These are phyloP conservation scores for Saccopteryx leptura DNA, from an alignment of 2,113 vertebrate species.

Conservation along the genomic window DNA sequence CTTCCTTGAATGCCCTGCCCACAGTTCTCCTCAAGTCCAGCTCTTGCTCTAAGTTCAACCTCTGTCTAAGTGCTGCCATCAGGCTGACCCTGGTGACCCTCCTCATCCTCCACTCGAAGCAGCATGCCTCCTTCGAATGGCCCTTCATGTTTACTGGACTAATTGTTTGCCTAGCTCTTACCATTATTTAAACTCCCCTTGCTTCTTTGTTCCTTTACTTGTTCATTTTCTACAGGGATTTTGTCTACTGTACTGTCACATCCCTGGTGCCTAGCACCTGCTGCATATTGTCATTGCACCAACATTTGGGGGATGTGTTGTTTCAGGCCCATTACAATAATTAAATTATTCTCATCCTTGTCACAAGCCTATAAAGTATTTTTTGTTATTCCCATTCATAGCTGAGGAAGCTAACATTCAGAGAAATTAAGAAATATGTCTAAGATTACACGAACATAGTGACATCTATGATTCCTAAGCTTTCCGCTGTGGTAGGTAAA, in stretches of 20 bases:
- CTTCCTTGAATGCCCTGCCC: not conserved
- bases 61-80: not conserved
- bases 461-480: not conserved
- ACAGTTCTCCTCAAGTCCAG: not conserved
- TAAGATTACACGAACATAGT: not conserved
- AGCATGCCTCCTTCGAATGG: not conserved
- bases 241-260: not conserved
- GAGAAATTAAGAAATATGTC: not conserved
- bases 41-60: not conserved
- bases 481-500: not conserved
- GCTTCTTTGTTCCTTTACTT: not conserved
- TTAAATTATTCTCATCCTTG: conserved; percentile 9
- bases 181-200: not conserved
- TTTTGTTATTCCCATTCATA: not conserved
- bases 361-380: not conserved
- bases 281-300: not conserved
- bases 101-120: not conserved
- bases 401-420: not conserved
- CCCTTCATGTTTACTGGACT: not conserved
- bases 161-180: not conserved
- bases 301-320: not conserved
- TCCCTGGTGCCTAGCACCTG: not conserved
- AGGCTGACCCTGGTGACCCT: not conserved
- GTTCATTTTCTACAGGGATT: not conserved
- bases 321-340: not conserved